Evolutionary conservation across 1,140 invertebrate species (phyloP), one percentile per base, ranked within the genome.

Genomic region (Belonocnema kinseyi): DNA sequence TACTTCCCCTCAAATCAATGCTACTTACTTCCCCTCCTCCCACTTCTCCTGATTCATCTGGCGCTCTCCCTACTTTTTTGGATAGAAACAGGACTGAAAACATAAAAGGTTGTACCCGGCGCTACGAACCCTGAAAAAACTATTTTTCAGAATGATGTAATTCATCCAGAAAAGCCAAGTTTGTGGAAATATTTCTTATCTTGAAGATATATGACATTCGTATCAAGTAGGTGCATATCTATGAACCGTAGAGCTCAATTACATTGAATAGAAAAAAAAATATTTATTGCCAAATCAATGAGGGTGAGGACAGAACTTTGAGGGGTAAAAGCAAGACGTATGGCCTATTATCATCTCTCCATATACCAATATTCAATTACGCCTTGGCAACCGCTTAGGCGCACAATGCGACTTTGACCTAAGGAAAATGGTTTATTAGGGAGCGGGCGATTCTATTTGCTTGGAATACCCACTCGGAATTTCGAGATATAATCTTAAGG

Each of bases 321-420:
- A 81, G 81, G 84, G 78, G 77, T 70, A 76, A 80, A 80, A 83
- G 82, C 80, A 79, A 80, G 77, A 84, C 79, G 76, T 76, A 80
- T 82, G 80, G 72, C 46, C 78, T 72, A 71, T 85, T 81, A 82
- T 86, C 74, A 79, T 82, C 79, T 79, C 77, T 76, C 77, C 81
- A 81, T 86, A 87, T 86, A 85, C 84, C 87, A 86, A 86, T 86
- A 87, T 87, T 88, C 86, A 88, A 88, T 88, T 87, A 87, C 80
- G 74, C 76, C 78, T 58, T 56, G 66, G 72, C 78, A 78, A 75
- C 76, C 78, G 79, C 81, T 81, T 78, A 75, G 76, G 73, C 71
- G 50, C 58, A 73, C 76, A 77, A 70, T 77, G 76, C 71, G 53
- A 56, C 46, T 72, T 80, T 76, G 73, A 80, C 78, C 80, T 78